Evolutionary conservation across 2,113 vertebrate genomes (phyloP).

Genomic region (Clinocottus analis): DNA sequence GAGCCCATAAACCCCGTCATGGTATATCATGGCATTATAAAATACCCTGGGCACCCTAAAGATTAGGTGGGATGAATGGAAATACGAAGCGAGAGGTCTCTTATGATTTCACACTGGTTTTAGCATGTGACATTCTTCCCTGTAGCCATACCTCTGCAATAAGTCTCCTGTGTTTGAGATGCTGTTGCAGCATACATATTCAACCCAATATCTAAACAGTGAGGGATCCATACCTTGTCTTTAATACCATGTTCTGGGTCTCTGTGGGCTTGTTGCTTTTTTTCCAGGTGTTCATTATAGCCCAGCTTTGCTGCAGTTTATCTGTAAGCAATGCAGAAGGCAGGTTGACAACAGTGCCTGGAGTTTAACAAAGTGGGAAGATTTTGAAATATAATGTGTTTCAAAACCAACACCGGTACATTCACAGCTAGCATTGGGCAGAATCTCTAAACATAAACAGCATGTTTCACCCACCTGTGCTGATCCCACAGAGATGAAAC

Average conservation of each 20-base stretch:
- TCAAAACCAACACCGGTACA: slow-evolving; percentile 34
- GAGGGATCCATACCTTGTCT: slow-evolving; percentile 30
- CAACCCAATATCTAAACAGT: slow-evolving; percentile 22
- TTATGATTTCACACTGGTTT: slow-evolving; percentile 66
- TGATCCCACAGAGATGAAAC: slow-evolving; percentile 39
- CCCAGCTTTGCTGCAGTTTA: slow-evolving; percentile 25
- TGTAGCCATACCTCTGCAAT: slow-evolving; percentile 21
- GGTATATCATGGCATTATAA: slow-evolving; percentile 75
- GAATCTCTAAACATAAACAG: slow-evolving; percentile 42
- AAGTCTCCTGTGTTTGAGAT: slow-evolving; percentile 20
- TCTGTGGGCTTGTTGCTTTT: slow-evolving; percentile 12
- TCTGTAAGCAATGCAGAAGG: slow-evolving; percentile 34
- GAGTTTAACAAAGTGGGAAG: slow-evolving; percentile 44
- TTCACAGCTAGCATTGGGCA: slow-evolving; percentile 35
- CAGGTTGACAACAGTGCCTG: slow-evolving; percentile 41
- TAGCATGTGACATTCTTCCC: slow-evolving; percentile 58
- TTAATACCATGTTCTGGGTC: slow-evolving; percentile 35
- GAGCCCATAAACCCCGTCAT: slow-evolving; percentile 65
- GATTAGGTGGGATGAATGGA: slow-evolving; percentile 73
- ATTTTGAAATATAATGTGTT: slow-evolving; percentile 49
- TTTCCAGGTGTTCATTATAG: slow-evolving; percentile 43
- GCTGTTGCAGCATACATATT: slow-evolving; percentile 45
- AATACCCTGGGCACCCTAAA: slow-evolving; percentile 68
- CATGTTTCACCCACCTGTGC: slow-evolving; percentile 39
- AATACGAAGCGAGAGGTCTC: slow-evolving; percentile 68